Base-by-base conservation (phyloP, 2,797 vertebrate species). In the Siniperca scherzeri region DNA sequence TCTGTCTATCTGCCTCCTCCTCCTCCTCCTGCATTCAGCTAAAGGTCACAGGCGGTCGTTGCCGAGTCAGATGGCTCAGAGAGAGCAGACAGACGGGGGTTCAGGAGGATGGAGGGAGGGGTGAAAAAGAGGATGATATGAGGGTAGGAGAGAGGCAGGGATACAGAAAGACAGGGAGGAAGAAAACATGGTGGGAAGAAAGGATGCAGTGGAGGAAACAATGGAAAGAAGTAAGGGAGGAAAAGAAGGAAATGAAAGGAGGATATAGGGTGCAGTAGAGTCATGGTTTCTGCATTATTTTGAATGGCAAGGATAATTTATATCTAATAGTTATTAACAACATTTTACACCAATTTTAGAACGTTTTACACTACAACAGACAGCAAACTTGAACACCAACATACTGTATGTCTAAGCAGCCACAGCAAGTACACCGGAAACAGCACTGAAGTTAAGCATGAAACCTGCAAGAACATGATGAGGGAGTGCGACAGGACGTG, bases 21-120 rank as follows among this genome's bases (percentile, higher is more conserved):
- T 70, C 75, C 59, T 53, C 78, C 74, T 67, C 78, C 84, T 68
- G 71, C 88, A 86, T 89, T 87, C 85, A 92, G 87, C 87, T 82
- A 92, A 92, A 91, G 92, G 89, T 91, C 90, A 89, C 77, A 57
- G 78, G 62, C 87, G 80, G 89, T 88, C 91, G 89, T 8, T 87
- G 88, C 73, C 78, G 73, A 92, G 91, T 93, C 89, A 92, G 84
- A 91, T 82, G 87, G 91, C 81, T 87, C 62, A 40, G 84, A 81
- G 77, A 70, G 78, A 82, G 78, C 70, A 84, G 81, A 83, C 62
- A 81, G 83, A 74, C 17, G 19, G 65, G 59, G 50, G 40, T 44
- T 40, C 40, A 17, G 55, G 61, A 30, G 55, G 38, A 33, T 0
- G 12, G 42, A 36, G 68, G 16, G 25, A 22, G 14, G 65, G 50